Evolutionary conservation across 2,888 invertebrate species (phyloP).

Genomic region (Silvanus unidentatus): DNA sequence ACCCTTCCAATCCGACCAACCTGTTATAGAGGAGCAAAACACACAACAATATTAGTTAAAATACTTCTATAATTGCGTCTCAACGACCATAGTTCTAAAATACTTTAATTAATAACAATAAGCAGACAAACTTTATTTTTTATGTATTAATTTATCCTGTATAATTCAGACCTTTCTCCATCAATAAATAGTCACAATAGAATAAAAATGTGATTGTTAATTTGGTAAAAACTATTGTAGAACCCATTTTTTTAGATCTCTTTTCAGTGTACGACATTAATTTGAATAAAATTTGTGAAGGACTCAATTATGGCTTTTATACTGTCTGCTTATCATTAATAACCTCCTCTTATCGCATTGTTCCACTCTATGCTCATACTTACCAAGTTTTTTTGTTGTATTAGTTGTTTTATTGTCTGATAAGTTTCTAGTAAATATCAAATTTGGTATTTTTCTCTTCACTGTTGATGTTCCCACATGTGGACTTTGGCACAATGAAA

Average conservation of each 20-base stretch:
- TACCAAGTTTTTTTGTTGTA: slow-evolving; percentile 14
- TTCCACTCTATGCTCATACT: too few species aligned
- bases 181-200: slow-evolving; percentile 13
- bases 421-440: slow-evolving; percentile 16
- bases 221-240: slow-evolving; percentile 8
- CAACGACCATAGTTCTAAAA: slow-evolving; percentile 7
- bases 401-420: slow-evolving; percentile 17
- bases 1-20: slow-evolving; percentile 58
- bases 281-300: slow-evolving; percentile 4
- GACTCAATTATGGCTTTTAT: neutral
- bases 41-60: slow-evolving; percentile 5
- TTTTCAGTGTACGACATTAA: neutral
- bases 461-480: slow-evolving; percentile 8
- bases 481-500: slow-evolving; percentile 5
- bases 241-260: slow-evolving; percentile 6
- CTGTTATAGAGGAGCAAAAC: slow-evolving; percentile 22
- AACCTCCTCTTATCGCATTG: neutral
- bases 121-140: too few species aligned
- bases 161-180: slow-evolving; percentile 18
- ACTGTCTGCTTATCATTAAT: slow-evolving; percentile 1
- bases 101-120: slow-evolving; percentile 8
- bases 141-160: too few species aligned
- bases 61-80: too few species aligned
- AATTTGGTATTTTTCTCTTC: slow-evolving; percentile 10
- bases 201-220: slow-evolving; percentile 6